phyloP scores from a whole-genome alignment of 1,140 invertebrate genomes.

The Leptopilina clavipes region DNA sequence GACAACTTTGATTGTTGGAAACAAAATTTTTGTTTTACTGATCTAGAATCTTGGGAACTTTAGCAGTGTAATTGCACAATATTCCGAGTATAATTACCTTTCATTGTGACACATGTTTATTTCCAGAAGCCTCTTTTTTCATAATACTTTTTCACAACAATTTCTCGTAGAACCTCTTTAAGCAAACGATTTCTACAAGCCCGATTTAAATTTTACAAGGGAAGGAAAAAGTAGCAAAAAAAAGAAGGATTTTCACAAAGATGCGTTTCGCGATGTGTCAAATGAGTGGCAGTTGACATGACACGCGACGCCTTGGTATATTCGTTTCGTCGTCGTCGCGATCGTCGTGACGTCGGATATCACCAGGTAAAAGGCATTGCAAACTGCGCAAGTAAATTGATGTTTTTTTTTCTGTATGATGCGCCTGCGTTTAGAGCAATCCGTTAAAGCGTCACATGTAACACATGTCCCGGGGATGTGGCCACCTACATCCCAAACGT shows the following conservation, averaged over 20 bases:
- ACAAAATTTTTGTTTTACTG: no score
- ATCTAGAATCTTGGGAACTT: no score
- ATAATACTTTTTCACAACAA: slow-evolving; percentile 26
- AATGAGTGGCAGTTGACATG: slow-evolving; percentile 70
- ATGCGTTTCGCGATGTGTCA: slow-evolving; percentile 57
- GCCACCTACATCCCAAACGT: slow-evolving; percentile 20
- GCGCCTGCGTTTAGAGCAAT: slow-evolving; percentile 49
- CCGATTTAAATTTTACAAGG: background rate
- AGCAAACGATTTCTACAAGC: background rate
- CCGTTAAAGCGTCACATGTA: slow-evolving; percentile 32
- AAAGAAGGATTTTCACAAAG: slow-evolving; percentile 9
- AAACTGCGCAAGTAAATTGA: slow-evolving; percentile 2
- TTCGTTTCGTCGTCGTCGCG: slow-evolving; percentile 44
- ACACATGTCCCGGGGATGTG: slow-evolving; percentile 20
- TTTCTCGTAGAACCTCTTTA: no score
- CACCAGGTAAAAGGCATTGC: slow-evolving; percentile 38
- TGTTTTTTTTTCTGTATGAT: slow-evolving; percentile 14
- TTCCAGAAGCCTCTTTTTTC: slow-evolving; percentile 10
- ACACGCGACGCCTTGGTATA: slow-evolving; percentile 54
- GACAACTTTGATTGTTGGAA: no score
- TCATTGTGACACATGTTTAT: background rate
- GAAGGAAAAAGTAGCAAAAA: background rate
- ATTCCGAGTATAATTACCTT: background rate
- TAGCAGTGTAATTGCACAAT: no score
- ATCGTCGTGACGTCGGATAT: slow-evolving; percentile 46